phyloP scores from a whole-genome alignment of 2,113 vertebrate species.

The Grantiella picta region DNA sequence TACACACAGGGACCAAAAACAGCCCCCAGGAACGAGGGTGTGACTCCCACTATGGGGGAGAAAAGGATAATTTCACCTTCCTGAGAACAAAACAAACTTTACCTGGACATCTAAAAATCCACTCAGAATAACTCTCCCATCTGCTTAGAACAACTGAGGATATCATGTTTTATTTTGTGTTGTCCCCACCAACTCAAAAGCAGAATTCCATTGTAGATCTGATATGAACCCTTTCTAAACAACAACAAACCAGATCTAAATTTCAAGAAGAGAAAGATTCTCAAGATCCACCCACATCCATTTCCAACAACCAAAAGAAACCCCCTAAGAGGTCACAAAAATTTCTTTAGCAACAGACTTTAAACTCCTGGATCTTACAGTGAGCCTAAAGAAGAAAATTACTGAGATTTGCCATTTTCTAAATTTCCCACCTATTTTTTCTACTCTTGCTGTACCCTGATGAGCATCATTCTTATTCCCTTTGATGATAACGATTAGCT shows the following conservation, averaged over 20 bases:
- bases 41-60: accelerated
- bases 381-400: neutral
- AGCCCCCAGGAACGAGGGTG: neutral
- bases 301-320: neutral
- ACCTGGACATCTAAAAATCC: neutral
- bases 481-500: neutral
- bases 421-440: neutral
- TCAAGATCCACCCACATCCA: neutral
- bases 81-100: neutral
- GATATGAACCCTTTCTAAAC: neutral
- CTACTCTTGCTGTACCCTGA: neutral
- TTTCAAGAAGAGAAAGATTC: neutral
- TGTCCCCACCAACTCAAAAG: neutral
- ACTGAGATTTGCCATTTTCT: neutral
- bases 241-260: accelerated
- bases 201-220: neutral
- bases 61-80: accelerated
- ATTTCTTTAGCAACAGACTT: neutral
- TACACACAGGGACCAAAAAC: neutral
- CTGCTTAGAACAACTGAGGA: accelerated
- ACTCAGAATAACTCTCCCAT: neutral
- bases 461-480: neutral
- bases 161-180: neutral
- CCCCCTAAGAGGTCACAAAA: neutral
- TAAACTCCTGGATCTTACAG: neutral